These are phyloP conservation scores for Lottia scabra DNA, from an alignment of 2,888 invertebrate species.

Conservation along the genomic window DNA sequence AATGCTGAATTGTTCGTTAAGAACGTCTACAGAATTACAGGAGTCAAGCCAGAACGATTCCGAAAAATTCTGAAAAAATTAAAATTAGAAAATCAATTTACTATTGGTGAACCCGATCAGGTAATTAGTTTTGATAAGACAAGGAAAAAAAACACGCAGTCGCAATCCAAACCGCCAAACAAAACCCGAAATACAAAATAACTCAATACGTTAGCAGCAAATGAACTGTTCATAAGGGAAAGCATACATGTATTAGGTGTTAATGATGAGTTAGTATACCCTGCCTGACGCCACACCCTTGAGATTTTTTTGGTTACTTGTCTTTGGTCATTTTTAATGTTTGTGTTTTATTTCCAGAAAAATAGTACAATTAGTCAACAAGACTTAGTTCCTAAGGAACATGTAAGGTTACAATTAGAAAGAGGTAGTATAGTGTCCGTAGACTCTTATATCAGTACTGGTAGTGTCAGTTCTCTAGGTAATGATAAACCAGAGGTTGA, in stretches of 20 bases:
- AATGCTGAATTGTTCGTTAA: slow-evolving; percentile 69
- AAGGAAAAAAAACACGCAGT: no score
- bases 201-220: no score
- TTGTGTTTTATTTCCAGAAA: neutral
- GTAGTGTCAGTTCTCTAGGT: neutral
- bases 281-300: no score
- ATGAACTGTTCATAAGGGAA: no score
- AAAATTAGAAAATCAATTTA: neutral
- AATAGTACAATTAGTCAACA: neutral
- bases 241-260: no score
- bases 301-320: no score
- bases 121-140: neutral
- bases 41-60: slow-evolving; percentile 56
- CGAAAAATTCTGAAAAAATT: slow-evolving; percentile 46
- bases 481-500: neutral
- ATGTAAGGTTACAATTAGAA: neutral
- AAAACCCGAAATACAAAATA: no score
- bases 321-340: neutral
- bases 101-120: neutral
- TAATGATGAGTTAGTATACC: no score
- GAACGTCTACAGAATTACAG: slow-evolving; percentile 57
- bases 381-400: neutral
- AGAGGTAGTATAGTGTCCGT: neutral
- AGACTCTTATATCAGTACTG: neutral
- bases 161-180: no score